Conservation (phyloP, 2,113 vertebrate species). For the Piaya cayana region DNA sequence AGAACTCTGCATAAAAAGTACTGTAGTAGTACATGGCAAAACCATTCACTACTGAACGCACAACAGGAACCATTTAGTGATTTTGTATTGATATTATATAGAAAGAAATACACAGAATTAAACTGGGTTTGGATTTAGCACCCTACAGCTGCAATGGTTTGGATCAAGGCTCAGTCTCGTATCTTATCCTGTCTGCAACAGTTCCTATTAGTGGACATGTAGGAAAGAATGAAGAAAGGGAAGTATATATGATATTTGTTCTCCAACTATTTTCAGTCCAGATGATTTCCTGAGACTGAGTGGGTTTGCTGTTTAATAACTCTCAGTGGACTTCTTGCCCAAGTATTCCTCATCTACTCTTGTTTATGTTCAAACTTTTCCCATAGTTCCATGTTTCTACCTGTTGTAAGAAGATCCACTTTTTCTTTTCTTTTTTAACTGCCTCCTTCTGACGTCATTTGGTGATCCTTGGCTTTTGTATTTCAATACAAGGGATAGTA, state of each 20-base stretch:
- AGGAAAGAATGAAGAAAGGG: neutral
- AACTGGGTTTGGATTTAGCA: neutral
- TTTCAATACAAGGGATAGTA: neutral
- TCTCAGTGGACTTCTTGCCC: neutral
- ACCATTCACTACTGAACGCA: neutral
- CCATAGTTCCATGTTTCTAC: neutral
- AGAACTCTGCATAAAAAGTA: neutral
- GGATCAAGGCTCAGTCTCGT: neutral
- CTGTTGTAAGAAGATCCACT: neutral
- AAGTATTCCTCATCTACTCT: neutral
- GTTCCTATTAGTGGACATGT: neutral
- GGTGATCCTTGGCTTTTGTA: neutral
- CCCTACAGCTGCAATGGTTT: neutral
- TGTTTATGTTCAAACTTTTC: neutral
- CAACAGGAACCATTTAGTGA: neutral
- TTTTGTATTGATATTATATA: neutral
- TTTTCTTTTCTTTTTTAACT: neutral
- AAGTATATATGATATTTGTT: neutral
- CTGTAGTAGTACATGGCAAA: neutral
- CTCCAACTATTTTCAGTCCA: neutral
- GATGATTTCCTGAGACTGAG: neutral
- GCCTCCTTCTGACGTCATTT: neutral
- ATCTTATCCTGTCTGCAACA: neutral
- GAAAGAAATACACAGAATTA: neutral
- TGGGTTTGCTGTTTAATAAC: neutral